A percentile compares a stretch with the other conserved stretches of the same genome.
Evolutionary conservation across 2,797 vertebrate species (phyloP).

Genomic region (Danio kyathit): DNA sequence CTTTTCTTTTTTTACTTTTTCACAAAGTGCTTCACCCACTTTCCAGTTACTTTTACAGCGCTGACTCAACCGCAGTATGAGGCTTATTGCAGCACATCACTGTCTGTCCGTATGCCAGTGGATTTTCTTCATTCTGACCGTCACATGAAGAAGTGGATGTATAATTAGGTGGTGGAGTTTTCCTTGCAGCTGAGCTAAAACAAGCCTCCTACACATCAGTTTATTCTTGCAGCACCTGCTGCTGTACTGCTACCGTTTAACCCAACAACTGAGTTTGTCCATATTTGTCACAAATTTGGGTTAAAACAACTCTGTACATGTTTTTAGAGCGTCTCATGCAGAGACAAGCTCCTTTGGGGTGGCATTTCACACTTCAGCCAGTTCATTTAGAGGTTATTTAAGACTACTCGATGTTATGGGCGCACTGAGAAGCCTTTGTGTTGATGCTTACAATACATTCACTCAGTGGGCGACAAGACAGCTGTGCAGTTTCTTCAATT

Average conservation of each 20-base stretch:
- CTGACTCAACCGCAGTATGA: constrained; percentile 28
- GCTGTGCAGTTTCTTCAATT: neutral
- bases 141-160: constrained; percentile 1
- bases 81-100: neutral
- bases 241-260: neutral
- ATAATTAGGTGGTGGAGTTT: constrained; percentile 60
- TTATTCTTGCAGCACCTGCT: constrained; percentile 65
- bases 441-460: constrained; percentile 10
- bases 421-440: constrained; percentile 1
- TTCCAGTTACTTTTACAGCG: constrained; percentile 23
- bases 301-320: no score
- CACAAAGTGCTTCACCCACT: neutral
- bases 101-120: neutral
- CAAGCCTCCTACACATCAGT: constrained; percentile 61
- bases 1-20: constrained; percentile 63
- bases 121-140: constrained; percentile 7
- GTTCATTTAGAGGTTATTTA: constrained; percentile 43
- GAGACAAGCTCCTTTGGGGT: constrained; percentile 5
- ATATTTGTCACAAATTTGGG: no score
- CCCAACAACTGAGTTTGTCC: no score
- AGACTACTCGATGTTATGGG: neutral
- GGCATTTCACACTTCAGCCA: neutral
- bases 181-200: constrained; percentile 58
- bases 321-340: neutral
- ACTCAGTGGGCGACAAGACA: constrained; percentile 5